phyloP scores from a whole-genome alignment of 2,888 invertebrate genomes.

The Steinernema carpocapsae region DNA sequence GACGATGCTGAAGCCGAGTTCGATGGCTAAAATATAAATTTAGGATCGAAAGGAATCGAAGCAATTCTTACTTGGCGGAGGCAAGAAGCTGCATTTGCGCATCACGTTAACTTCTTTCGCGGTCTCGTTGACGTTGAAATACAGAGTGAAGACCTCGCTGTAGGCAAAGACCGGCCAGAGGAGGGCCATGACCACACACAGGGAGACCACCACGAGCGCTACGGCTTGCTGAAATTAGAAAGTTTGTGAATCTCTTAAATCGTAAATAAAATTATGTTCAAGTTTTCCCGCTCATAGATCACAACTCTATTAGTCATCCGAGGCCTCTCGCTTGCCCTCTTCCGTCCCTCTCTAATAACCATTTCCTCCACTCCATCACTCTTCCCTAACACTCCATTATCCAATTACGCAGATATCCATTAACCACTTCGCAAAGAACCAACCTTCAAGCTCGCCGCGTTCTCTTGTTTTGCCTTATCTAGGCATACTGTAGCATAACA shows the following conservation, averaged over 20 bases:
- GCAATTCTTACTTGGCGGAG: conserved; percentile 45
- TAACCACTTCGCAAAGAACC: not conserved
- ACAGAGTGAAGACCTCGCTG: conserved; percentile 60
- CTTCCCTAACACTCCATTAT: not conserved
- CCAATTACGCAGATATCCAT: not conserved
- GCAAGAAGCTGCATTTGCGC: conserved; percentile 58
- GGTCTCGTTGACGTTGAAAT: conserved; percentile 56
- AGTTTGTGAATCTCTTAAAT: not conserved
- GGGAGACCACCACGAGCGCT: conserved; percentile 56
- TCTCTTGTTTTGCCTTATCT: conserved; percentile 58
- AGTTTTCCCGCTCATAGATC: not conserved
- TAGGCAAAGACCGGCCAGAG: conserved; percentile 67
- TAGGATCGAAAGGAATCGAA: no score
- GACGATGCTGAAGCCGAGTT: conserved; percentile 64
- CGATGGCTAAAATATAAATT: conserved; percentile 42
- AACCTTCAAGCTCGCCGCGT: conserved; percentile 65
- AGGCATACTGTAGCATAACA: conserved; percentile 67
- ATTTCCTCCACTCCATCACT: no score
- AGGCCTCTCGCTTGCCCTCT: no score
- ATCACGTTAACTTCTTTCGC: conserved; percentile 54
- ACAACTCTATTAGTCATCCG: no score
- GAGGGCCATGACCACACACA: conserved; percentile 58
- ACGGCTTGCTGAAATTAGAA: conserved; percentile 55
- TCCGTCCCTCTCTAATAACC: no score
- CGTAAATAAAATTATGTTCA: not conserved